Evolutionary conservation across 1,140 invertebrate species (phyloP).

Genomic region (Ostrea denselamellosa): DNA sequence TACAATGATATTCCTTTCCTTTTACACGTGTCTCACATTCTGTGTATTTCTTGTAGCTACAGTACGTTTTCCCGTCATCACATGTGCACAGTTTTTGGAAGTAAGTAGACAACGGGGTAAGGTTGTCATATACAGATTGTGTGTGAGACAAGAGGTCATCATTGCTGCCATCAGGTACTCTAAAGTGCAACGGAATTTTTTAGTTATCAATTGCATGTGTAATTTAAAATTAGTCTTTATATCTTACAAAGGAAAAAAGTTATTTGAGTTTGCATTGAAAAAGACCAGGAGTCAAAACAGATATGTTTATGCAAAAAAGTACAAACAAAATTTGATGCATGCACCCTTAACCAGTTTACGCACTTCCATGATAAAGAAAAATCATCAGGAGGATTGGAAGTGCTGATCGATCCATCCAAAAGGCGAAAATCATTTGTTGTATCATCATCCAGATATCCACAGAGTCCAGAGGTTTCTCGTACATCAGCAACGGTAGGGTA

Average conservation of each 20-base stretch:
- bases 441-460: neutral
- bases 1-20: neutral
- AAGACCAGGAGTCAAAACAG: no score
- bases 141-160: neutral
- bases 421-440: neutral
- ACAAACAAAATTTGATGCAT: neutral
- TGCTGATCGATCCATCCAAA: neutral
- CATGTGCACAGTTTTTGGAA: neutral
- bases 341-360: neutral
- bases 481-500: neutral
- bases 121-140: neutral
- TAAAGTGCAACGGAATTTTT: neutral
- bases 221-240: neutral
- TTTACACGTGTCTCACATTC: neutral
- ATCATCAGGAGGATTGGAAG: neutral
- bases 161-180: neutral
- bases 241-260: neutral
- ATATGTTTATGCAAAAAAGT: neutral
- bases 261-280: no score
- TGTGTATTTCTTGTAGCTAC: neutral
- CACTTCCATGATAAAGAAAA: neutral
- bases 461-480: neutral
- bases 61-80: neutral
- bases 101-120: neutral
- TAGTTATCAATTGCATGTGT: neutral